phyloP scores from a whole-genome alignment of 1,140 invertebrate species.

The Nasonia longicornis region DNA sequence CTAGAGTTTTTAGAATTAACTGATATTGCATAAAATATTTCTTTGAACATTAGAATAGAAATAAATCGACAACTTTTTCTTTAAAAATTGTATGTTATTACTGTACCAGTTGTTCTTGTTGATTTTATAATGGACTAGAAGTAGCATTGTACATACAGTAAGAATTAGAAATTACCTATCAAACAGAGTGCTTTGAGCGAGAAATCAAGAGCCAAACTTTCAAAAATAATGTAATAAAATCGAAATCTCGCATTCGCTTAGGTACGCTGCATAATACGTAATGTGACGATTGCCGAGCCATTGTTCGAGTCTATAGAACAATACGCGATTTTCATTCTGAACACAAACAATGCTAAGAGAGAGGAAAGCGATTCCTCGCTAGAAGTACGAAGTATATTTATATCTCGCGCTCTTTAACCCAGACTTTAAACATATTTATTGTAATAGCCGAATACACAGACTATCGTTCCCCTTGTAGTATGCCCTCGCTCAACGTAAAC shows the following conservation, averaged over 20 bases:
- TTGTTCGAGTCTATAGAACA: background rate
- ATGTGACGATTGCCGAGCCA: background rate
- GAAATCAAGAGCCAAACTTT: background rate
- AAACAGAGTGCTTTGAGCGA: background rate
- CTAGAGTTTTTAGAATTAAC: background rate
- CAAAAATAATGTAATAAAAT: background rate
- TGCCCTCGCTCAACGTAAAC: conserved; percentile 65
- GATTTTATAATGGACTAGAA: background rate
- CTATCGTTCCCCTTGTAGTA: conserved; percentile 63
- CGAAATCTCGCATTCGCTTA: background rate
- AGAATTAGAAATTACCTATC: background rate
- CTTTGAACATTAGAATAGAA: background rate
- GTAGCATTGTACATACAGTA: background rate
- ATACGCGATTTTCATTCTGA: background rate
- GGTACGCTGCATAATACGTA: background rate
- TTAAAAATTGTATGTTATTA: too few relatives aligned
- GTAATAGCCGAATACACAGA: conserved; percentile 41
- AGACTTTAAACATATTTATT: conserved; percentile 41
- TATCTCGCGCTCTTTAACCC: background rate
- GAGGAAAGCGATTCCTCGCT: background rate
- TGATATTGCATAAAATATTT: background rate
- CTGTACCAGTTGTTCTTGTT: background rate
- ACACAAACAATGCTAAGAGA: background rate
- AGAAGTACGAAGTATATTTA: background rate
- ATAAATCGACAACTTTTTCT: background rate